Conservation (phyloP, 2,797 vertebrate genomes). For the Anabas testudineus region DNA sequence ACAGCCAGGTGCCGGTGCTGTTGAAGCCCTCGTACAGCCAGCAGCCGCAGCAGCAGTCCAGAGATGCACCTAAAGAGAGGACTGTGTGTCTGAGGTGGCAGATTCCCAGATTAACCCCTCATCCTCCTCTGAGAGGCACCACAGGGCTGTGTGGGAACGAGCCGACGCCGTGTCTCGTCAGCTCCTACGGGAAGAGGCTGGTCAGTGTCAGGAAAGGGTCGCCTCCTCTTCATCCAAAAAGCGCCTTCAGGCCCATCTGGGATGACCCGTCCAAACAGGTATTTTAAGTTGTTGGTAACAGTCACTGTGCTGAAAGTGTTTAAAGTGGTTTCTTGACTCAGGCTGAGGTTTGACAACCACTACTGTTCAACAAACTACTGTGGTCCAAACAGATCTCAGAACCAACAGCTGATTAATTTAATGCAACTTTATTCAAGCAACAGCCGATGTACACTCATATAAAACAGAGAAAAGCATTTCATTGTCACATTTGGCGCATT, state of each 20-base stretch:
- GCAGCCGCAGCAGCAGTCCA: slow-evolving; percentile 55
- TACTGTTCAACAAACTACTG: too few species aligned
- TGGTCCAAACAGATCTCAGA: too few species aligned
- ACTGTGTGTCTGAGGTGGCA: slow-evolving; percentile 83
- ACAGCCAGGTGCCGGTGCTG: slow-evolving; percentile 85
- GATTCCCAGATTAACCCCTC: slow-evolving; percentile 81
- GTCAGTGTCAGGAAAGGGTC: slow-evolving; percentile 74
- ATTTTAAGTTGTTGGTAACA: neutral
- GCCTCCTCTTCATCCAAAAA: slow-evolving; percentile 73
- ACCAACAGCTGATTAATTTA: too few species aligned
- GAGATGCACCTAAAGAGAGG: slow-evolving; percentile 67
- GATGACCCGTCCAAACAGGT: slow-evolving; percentile 83
- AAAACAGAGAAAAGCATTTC: too few species aligned
- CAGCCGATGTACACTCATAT: too few species aligned
- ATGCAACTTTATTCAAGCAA: too few species aligned
- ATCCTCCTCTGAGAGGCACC: slow-evolving; percentile 65
- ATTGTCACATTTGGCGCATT: too few species aligned
- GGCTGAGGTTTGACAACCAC: too few species aligned
- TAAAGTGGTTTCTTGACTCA: too few species aligned
- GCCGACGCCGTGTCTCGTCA: slow-evolving; percentile 53
- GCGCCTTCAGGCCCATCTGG: slow-evolving; percentile 85
- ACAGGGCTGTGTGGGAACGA: slow-evolving; percentile 31
- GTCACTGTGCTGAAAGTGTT: neutral
- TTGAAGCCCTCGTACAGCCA: slow-evolving; percentile 80
- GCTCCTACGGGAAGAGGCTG: slow-evolving; percentile 69